Evolutionary conservation across 2,888 invertebrate species (phyloP).

Genomic region (Phania funesta): DNA sequence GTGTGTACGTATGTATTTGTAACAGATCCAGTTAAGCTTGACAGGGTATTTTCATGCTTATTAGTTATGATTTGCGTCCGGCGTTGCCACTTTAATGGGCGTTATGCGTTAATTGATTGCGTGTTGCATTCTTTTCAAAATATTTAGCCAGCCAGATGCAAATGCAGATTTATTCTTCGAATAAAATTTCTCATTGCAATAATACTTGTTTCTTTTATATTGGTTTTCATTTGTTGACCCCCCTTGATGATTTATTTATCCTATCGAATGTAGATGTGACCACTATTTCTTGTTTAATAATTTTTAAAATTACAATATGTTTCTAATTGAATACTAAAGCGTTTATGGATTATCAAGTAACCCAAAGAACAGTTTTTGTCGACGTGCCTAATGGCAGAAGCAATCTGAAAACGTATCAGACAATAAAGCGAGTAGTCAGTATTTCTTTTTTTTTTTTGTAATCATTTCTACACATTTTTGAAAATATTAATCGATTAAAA

Average conservation of each 20-base stretch:
- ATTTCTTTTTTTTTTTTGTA: no score
- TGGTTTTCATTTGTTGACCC: slow-evolving; percentile 7
- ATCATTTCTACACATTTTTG: no score
- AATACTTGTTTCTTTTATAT: background rate
- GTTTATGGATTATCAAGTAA: slow-evolving; percentile 38
- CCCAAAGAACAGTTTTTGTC: no score
- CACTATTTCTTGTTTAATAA: slow-evolving; percentile 21
- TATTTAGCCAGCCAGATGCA: slow-evolving; percentile 10
- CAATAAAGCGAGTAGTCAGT: no score
- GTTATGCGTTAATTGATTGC: slow-evolving; percentile 67
- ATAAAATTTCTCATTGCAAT: background rate
- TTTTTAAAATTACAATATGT: slow-evolving; percentile 30
- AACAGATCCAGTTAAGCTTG: slow-evolving; percentile 61
- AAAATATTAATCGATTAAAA: no score
- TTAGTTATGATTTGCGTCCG: slow-evolving; percentile 65
- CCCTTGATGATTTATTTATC: slow-evolving; percentile 21
- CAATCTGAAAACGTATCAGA: no score
- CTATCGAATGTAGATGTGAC: background rate
- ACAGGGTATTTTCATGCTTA: slow-evolving; percentile 64
- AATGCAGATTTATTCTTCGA: slow-evolving; percentile 25
- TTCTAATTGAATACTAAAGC: slow-evolving; percentile 36
- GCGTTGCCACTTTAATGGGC: slow-evolving; percentile 62
- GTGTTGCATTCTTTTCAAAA: slow-evolving; percentile 55
- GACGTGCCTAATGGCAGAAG: no score
- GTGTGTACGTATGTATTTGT: slow-evolving; percentile 17